Conservation (phyloP, 2,888 invertebrate species). For the Lapara coniferarum region DNA sequence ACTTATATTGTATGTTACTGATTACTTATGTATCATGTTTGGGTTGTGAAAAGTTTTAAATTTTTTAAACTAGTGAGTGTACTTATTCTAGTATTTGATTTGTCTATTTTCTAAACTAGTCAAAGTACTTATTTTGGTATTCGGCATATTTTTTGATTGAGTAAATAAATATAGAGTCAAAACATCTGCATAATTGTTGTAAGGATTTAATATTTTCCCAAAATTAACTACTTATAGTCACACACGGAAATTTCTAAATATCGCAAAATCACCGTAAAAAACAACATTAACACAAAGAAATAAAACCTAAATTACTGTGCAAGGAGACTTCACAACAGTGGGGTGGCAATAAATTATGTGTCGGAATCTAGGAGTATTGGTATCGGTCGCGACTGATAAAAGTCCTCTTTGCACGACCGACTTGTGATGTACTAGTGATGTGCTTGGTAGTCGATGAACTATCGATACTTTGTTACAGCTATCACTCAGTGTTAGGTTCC, state of each 20-base stretch:
- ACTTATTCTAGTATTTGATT: too few species aligned
- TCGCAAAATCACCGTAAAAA: slow-evolving; percentile 29
- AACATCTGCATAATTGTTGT: too few species aligned
- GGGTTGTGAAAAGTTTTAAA: too few species aligned
- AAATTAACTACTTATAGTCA: background rate
- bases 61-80: too few species aligned
- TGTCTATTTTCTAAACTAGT: too few species aligned
- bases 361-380: slow-evolving; percentile 70
- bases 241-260: background rate
- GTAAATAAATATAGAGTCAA: too few species aligned
- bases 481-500: background rate
- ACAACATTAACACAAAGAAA: slow-evolving; percentile 15
- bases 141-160: too few species aligned
- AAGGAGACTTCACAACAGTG: slow-evolving; percentile 38
- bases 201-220: too few species aligned
- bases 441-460: slow-evolving; percentile 41
- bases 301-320: slow-evolving; percentile 30
- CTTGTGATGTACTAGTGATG: slow-evolving; percentile 65
- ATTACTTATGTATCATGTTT: too few species aligned
- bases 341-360: slow-evolving; percentile 76
- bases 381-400: slow-evolving; percentile 78
- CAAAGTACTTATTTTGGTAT: too few species aligned
- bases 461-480: background rate
- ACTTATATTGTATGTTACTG: too few species aligned
- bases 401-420: slow-evolving; percentile 70